Evolutionary conservation across 2,888 invertebrate genomes (phyloP).

Genomic region (Parthenolecanium corni): DNA sequence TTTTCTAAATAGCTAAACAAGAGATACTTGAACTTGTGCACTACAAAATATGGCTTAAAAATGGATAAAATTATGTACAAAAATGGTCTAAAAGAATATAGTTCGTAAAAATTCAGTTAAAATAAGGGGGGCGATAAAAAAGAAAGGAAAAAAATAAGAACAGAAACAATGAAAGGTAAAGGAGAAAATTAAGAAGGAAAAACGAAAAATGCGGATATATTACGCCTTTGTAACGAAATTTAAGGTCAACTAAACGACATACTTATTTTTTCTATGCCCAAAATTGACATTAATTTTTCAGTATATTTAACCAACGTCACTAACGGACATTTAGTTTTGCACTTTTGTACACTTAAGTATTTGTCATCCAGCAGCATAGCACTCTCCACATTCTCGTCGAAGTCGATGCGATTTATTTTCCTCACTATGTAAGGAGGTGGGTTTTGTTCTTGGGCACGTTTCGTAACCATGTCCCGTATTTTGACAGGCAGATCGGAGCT

Average conservation of each 20-base stretch:
- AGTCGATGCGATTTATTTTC: slow-evolving; percentile 5
- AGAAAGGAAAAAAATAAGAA: no score
- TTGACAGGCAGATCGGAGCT: slow-evolving; percentile 8
- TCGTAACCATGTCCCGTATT: slow-evolving; percentile 15
- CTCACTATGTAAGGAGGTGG: slow-evolving; percentile 5
- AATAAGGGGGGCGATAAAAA: no score
- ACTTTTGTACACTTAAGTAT: not conserved
- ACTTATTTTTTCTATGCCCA: slow-evolving; percentile 12
- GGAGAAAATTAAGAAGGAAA: not conserved
- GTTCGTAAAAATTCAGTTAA: no score
- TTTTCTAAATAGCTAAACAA: not conserved
- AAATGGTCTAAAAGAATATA: not conserved
- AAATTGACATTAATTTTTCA: slow-evolving; percentile 7
- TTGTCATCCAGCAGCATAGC: slow-evolving; percentile 7
- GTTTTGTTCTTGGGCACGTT: not conserved
- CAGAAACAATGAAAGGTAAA: not conserved
- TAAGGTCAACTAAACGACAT: slow-evolving; percentile 23
- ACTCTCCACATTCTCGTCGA: slow-evolving; percentile 19
- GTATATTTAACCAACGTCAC: slow-evolving; percentile 12
- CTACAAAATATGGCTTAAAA: not conserved
- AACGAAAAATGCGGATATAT: not conserved
- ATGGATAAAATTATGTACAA: not conserved
- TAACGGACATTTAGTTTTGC: not conserved
- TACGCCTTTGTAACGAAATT: not conserved
- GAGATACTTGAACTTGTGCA: not conserved